Base-by-base conservation (phyloP, 2,113 vertebrate genomes). In the Copsychus sechellarum region DNA sequence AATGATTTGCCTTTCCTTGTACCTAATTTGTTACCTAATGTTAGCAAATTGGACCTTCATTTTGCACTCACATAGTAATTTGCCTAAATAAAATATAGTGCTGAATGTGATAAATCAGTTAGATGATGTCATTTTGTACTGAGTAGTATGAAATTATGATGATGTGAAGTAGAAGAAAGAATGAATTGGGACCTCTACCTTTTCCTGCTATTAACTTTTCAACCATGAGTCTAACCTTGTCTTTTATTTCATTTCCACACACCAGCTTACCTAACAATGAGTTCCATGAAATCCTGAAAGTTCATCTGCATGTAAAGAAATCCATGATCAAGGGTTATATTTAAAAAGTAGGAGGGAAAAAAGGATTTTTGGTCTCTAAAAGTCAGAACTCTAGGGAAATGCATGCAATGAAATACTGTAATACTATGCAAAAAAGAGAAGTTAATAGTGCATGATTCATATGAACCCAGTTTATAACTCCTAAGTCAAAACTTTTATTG, bases 171-270 rank as follows among this genome's bases (percentile, higher is more conserved):
- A 80, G 38, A 66, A 50, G 34, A 58, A 86, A 51, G 34, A 88
- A 80, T 43, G 36, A 86, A 34, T 4, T 43, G 9, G 13, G 28
- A 5, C 28, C 56, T 73, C 38, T 83, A 50, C 22, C 2, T 81
- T 90, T 82, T 90, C 56, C 45, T 67, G 3, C 86, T 83, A 93
- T 94, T 76, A 74, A 12, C n/a, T 76, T 74, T 90, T 86, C 22
- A 57, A 3, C 33, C 26, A 17, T 4, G 0, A 69, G 36, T 51
- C 34, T 94, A 86, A 54, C 76, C 33, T 79, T 80, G 70, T n/a
- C 71, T 95, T 93, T 95, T 88, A 82, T 95, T 94, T 56, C 5
- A 26, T 83, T 92, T 88, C 53, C 29, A 58, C 67, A 58, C 34
- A 51, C 43, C 56, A 88, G 66, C 80, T 88, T 85, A 43, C 51